Evolutionary conservation across 2,888 invertebrate genomes (phyloP).

Genomic region (Mechanitis mazaeus): DNA sequence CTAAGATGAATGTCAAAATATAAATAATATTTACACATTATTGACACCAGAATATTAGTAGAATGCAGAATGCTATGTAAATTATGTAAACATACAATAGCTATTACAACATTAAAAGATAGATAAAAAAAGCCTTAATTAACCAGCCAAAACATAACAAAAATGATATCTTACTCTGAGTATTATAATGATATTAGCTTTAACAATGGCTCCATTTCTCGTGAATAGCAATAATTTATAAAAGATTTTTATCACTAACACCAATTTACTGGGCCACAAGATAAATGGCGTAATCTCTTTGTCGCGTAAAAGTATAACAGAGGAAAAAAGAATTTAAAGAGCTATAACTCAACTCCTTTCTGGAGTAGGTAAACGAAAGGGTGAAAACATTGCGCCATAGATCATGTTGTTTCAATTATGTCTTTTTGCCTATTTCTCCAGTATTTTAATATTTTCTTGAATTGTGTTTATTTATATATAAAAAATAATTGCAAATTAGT

Average conservation of each 20-base stretch:
- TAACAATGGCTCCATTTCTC: slow-evolving; percentile 12
- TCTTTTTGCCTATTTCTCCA: slow-evolving; percentile 42
- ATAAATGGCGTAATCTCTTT: slow-evolving; percentile 68
- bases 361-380: slow-evolving; percentile 32
- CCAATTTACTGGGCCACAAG: slow-evolving; percentile 50
- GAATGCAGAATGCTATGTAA: not conserved
- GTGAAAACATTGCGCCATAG: slow-evolving; percentile 40
- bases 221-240: slow-evolving; percentile 32
- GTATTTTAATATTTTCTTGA: slow-evolving; percentile 3
- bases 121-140: not conserved
- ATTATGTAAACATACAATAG: not conserved
- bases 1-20: too few relatives aligned
- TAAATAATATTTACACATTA: too few relatives aligned
- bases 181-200: slow-evolving; percentile 10
- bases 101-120: not conserved
- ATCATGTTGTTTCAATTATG: slow-evolving; percentile 64
- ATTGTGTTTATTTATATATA: too few relatives aligned
- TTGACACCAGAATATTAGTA: too few relatives aligned
- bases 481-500: too few relatives aligned
- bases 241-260: slow-evolving; percentile 40
- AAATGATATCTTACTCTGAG: not conserved
- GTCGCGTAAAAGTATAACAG: slow-evolving; percentile 65
- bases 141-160: not conserved
- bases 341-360: slow-evolving; percentile 63
- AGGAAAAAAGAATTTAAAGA: slow-evolving; percentile 67